Evolutionary conservation across 2,888 invertebrate genomes (phyloP).

Genomic region (Melinaea menophilus): DNA sequence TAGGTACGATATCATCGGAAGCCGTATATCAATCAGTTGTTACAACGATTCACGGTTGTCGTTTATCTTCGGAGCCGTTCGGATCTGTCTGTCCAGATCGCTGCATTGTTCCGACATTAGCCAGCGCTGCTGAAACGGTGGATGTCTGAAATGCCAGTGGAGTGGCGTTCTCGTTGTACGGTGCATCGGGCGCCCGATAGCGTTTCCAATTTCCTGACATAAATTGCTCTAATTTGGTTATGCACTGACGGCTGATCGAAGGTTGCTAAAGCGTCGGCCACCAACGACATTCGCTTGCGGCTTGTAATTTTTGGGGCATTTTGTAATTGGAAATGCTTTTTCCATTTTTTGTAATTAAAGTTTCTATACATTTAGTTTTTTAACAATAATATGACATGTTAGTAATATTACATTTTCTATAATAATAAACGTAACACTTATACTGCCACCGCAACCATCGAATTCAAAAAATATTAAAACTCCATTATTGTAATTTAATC

Average conservation of each 20-base stretch:
- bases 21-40: constrained; percentile 77
- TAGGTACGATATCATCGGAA: constrained; percentile 65
- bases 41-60: constrained; percentile 72
- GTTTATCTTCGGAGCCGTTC: constrained; percentile 73
- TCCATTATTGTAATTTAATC: constrained; percentile 14
- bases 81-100: constrained; percentile 74
- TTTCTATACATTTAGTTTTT: neutral
- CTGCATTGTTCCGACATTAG: constrained; percentile 76
- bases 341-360: constrained; percentile 12
- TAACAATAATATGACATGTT: no score
- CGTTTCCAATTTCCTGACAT: constrained; percentile 77
- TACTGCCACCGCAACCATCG: no score
- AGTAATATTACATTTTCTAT: neutral
- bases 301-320: constrained; percentile 48
- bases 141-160: constrained; percentile 73
- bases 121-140: constrained; percentile 64
- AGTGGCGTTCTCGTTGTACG: constrained; percentile 60
- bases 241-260: constrained; percentile 72
- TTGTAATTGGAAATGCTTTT: constrained; percentile 27
- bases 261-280: constrained; percentile 51
- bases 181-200: constrained; percentile 68
- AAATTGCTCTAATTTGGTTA: constrained; percentile 78
- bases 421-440: no score
- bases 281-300: constrained; percentile 50
- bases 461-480: neutral